A percentile compares a stretch with the other conserved stretches of the same genome.
Conservation (phyloP, 2,113 vertebrate species). For the Austrofundulus limnaeus region DNA sequence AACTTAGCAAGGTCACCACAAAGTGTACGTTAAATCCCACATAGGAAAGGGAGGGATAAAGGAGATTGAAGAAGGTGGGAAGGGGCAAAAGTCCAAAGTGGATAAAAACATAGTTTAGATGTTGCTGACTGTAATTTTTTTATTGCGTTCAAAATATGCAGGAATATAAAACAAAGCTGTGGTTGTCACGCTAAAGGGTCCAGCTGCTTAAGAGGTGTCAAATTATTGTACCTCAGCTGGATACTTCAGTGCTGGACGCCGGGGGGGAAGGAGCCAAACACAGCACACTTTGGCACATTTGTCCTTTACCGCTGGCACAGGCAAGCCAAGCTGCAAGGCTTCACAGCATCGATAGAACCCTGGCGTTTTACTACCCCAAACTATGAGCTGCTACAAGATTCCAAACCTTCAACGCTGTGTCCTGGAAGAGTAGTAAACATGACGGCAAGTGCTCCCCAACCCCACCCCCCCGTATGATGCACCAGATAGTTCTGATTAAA, state of each 20-base stretch:
- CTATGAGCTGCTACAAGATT: constrained; percentile 45
- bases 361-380: constrained; percentile 53
- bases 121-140: constrained; percentile 87
- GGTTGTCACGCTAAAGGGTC: constrained; percentile 81
- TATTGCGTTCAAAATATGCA: constrained; percentile 78
- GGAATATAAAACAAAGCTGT: constrained; percentile 81
- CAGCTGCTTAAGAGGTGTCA: constrained; percentile 84
- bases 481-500: constrained; percentile 37
- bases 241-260: constrained; percentile 74
- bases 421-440: constrained; percentile 60
- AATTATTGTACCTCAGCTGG: constrained; percentile 88
- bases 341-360: constrained; percentile 62
- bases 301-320: constrained; percentile 77
- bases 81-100: constrained; percentile 77
- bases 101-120: constrained; percentile 79
- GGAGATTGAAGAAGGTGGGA: constrained; percentile 69
- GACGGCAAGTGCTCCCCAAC: constrained; percentile 59
- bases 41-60: constrained; percentile 78
- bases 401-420: constrained; percentile 40
- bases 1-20: constrained; percentile 83
- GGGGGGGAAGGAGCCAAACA: constrained; percentile 75
- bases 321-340: constrained; percentile 61
- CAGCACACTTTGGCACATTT: constrained; percentile 84
- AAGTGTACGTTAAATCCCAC: constrained; percentile 83
- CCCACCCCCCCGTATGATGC: constrained; percentile 35